These are phyloP conservation scores for Lingula anatina DNA, from an alignment of 2,888 invertebrate genomes.

Conservation along the genomic window DNA sequence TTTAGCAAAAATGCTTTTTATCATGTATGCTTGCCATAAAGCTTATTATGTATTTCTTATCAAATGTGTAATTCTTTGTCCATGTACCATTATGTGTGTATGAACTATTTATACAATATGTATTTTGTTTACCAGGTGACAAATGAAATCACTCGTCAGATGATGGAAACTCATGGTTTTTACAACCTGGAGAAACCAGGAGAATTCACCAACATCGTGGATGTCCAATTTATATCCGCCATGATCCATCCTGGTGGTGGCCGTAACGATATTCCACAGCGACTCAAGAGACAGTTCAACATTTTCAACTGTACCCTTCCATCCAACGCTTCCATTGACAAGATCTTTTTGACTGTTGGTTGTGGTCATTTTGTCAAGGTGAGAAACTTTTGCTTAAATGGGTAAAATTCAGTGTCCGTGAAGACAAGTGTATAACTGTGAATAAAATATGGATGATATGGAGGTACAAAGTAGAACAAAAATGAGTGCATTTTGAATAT, in stretches of 20 bases:
- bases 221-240: conserved; percentile 87
- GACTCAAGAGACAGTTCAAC: conserved; percentile 87
- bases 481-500: too few relatives aligned
- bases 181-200: conserved; percentile 96
- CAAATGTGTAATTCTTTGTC: too few relatives aligned
- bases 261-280: conserved; percentile 88
- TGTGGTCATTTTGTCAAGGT: conserved; percentile 48
- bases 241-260: conserved; percentile 86
- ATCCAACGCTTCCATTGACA: conserved; percentile 84
- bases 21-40: too few relatives aligned
- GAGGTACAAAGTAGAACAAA: too few relatives aligned
- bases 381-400: conserved; percentile 1
- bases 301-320: conserved; percentile 94
- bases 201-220: conserved; percentile 85
- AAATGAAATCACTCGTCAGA: conserved; percentile 86
- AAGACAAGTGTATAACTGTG: too few relatives aligned
- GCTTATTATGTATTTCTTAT: too few relatives aligned
- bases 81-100: too few relatives aligned
- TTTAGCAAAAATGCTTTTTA: too few relatives aligned
- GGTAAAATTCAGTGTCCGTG: too few relatives aligned
- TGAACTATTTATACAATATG: too few relatives aligned
- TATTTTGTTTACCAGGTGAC: too few relatives aligned
- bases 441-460: too few relatives aligned
- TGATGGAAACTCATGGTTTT: conserved; percentile 97
- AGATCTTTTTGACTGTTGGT: conserved; percentile 70